These are phyloP conservation scores for Hyles vespertilio DNA, from an alignment of 1,140 invertebrate genomes.

Conservation along the genomic window DNA sequence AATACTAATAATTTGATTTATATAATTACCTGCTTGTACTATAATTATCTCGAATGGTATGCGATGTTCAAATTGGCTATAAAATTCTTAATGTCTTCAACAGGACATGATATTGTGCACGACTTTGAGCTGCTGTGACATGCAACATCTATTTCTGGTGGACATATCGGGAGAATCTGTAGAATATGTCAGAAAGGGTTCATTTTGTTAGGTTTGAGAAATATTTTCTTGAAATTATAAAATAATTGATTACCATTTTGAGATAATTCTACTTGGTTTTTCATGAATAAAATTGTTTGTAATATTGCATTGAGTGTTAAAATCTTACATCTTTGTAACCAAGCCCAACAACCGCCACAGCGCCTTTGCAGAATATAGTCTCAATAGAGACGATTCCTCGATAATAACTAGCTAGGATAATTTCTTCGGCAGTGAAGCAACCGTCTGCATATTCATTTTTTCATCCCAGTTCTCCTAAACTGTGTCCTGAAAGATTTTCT, in stretches of 20 bases:
- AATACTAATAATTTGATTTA: background rate
- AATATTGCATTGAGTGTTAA: background rate
- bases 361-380: slow-evolving; percentile 80
- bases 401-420: slow-evolving; percentile 85
- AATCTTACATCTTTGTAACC: slow-evolving; percentile 64
- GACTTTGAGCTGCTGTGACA: slow-evolving; percentile 87
- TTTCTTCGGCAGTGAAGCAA: slow-evolving; percentile 87
- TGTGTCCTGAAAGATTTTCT: slow-evolving; percentile 75
- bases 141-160: slow-evolving; percentile 81
- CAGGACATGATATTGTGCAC: slow-evolving; percentile 86
- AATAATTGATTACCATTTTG: background rate
- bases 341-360: slow-evolving; percentile 85
- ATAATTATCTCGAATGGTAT: slow-evolving; percentile 87
- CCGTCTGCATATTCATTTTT: slow-evolving; percentile 75
- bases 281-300: background rate
- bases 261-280: background rate
- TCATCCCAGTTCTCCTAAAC: slow-evolving; percentile 83
- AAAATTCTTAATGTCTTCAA: slow-evolving; percentile 78
- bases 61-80: slow-evolving; percentile 81
- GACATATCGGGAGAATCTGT: slow-evolving; percentile 43
- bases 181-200: background rate
- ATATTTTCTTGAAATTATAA: background rate
- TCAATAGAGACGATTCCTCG: slow-evolving; percentile 87
- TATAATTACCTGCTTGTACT: slow-evolving; percentile 62
- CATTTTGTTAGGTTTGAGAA: slow-evolving; percentile 65